phyloP scores from a whole-genome alignment of 2,888 invertebrate genomes.

The Phyllotreta cruciferae region DNA sequence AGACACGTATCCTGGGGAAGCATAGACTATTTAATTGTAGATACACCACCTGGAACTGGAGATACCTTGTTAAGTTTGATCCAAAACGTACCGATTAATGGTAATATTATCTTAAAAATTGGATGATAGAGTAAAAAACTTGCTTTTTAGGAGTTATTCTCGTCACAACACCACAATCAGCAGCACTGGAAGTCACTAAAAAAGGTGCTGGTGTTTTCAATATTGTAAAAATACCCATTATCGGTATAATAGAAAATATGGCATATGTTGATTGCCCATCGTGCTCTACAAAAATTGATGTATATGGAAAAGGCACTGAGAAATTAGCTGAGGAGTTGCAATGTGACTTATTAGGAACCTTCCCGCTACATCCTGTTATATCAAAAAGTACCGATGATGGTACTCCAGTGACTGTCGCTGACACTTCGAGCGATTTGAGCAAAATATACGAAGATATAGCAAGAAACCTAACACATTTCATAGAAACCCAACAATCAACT shows the following conservation, averaged over 20 bases:
- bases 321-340: slow-evolving; percentile 71
- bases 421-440: slow-evolving; percentile 61
- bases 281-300: slow-evolving; percentile 74
- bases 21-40: slow-evolving; percentile 86
- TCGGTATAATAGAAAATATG: slow-evolving; percentile 95
- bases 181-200: slow-evolving; percentile 84
- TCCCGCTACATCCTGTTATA: slow-evolving; percentile 76
- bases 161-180: slow-evolving; percentile 91
- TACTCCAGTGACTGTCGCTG: slow-evolving; percentile 74
- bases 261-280: slow-evolving; percentile 77
- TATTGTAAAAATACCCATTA: slow-evolving; percentile 80
- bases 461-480: slow-evolving; percentile 46
- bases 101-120: slow-evolving; percentile 56
- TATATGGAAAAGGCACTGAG: slow-evolving; percentile 76
- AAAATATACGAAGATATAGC: slow-evolving; percentile 48
- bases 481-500: slow-evolving; percentile 30
- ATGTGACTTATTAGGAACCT: slow-evolving; percentile 71
- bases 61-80: slow-evolving; percentile 92
- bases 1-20: slow-evolving; percentile 89
- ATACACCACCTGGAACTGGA: slow-evolving; percentile 97
- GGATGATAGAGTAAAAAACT: neutral
- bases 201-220: slow-evolving; percentile 89
- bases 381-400: slow-evolving; percentile 76
- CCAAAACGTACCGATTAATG: slow-evolving; percentile 87
- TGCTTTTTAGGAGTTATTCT: slow-evolving; percentile 74